Base-by-base conservation (phyloP, 1,140 invertebrate genomes). In the Mya arenaria region DNA sequence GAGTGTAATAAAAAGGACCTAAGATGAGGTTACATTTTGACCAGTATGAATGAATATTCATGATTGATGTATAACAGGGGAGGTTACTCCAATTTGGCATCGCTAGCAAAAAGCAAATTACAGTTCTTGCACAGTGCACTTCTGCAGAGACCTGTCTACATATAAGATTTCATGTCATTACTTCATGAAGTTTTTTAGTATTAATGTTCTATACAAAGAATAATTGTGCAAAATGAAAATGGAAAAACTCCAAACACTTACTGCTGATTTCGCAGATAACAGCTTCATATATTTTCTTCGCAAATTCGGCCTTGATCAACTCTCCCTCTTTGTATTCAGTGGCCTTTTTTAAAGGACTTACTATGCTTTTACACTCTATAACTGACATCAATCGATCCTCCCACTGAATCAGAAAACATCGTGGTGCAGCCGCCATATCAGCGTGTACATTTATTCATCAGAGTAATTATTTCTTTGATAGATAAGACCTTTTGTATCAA, bases 311-410 rank as follows among this genome's bases (percentile, higher is more conserved):
- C 62, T 36, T 65, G 25, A 65, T 65, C 25, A 65, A 6, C 62
- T 65, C 62, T 10, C 62, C 62, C 62, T 65, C 62, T 36, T 65
- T 69, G 66, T 69, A 69, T 39, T 39, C 32, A 69, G 39, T 41
- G 36, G 34, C 39, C 36, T 69, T 69, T 44, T 69, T 69, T 69
- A 69, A 39, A 41, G 66, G 66, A 41, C 39, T 69, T 69, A 69
- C 66, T 41, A 69, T 69, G 15, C 39, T 39, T 41, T 69, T 69
- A 41, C n/a, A 69, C 36, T 69, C 66, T 39, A 69, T 69, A 15
- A 69, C 39, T 41, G 66, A 69, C 66, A 69, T 69, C 34, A 69
- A 69, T 41, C 37, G 32, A 65, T 32, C 15, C 62, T 65, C 62
- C 62, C 62, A 65, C 62, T 65, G 62, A 36, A 65, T 65, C 34